Percentiles rank a stretch among this genome's conserved stretches.
phyloP scores from a whole-genome alignment of 2,113 vertebrate genomes.

The Nyctereutes procyonoides region DNA sequence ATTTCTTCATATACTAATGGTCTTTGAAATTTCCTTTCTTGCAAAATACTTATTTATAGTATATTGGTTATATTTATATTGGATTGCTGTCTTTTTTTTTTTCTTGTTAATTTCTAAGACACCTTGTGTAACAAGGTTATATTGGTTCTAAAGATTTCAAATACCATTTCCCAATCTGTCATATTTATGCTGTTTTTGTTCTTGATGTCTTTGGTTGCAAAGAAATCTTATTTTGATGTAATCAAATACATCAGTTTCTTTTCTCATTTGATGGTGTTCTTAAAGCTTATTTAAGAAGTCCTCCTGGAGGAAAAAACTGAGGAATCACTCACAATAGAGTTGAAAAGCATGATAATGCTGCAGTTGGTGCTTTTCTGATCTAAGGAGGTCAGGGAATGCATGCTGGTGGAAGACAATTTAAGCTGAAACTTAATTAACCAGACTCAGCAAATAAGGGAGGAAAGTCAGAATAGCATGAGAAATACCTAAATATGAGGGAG shows the following conservation, averaged over 20 bases:
- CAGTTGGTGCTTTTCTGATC: not conserved
- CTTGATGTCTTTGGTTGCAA: not conserved
- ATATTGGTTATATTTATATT: not conserved
- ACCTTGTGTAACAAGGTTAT: not conserved
- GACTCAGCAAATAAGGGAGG: not conserved
- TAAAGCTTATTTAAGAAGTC: not conserved
- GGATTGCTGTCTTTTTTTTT: not conserved
- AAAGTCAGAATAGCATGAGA: not conserved
- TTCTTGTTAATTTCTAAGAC: not conserved
- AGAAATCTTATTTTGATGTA: constrained; percentile 16
- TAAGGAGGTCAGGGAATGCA: not conserved
- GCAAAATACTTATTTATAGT: not conserved
- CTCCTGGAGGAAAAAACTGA: not conserved
- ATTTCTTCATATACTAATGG: not conserved
- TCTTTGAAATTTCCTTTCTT: not conserved
- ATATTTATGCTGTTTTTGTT: not conserved
- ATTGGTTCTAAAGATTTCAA: constrained; percentile 11
- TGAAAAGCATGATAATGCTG: not conserved
- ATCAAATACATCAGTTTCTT: not conserved
- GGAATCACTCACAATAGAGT: not conserved
- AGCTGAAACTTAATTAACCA: not conserved
- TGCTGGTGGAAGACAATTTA: not conserved
- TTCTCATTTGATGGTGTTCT: not conserved
- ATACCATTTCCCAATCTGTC: not conserved
- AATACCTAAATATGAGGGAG: not conserved